phyloP scores from a whole-genome alignment of 2,888 invertebrate genomes.

The Apodemia zela region DNA sequence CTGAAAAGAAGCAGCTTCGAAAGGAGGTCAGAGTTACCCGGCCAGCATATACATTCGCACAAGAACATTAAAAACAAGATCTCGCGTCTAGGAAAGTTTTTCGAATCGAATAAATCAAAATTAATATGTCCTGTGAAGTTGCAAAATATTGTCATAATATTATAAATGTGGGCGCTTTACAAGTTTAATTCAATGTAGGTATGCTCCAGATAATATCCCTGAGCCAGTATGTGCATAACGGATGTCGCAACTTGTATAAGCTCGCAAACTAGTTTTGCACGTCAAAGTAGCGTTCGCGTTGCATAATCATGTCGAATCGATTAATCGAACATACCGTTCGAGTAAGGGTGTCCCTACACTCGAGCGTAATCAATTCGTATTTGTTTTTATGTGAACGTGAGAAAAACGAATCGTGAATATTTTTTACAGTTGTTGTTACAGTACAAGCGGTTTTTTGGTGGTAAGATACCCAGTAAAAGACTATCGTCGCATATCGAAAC shows the following conservation, averaged over 20 bases:
- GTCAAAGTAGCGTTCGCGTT: slow-evolving; percentile 30
- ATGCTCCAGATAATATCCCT: slow-evolving; percentile 13
- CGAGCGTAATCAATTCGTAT: slow-evolving; percentile 1
- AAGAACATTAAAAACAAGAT: background rate
- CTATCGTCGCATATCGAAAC: no score
- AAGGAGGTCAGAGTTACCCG: no score
- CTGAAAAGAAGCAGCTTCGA: no score
- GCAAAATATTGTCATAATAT: slow-evolving; percentile 1
- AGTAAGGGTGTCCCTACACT: slow-evolving; percentile 5
- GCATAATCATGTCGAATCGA: slow-evolving; percentile 29
- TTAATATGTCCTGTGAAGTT: background rate
- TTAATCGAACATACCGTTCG: slow-evolving; percentile 20
- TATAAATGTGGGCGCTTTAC: background rate
- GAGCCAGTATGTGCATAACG: slow-evolving; percentile 20
- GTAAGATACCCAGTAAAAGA: no score
- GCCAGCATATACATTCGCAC: background rate
- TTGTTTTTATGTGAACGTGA: background rate
- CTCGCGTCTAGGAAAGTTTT: background rate
- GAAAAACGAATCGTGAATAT: background rate
- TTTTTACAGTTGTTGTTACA: background rate
- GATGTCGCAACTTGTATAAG: slow-evolving; percentile 30
- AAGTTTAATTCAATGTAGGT: background rate
- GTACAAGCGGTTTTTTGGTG: background rate
- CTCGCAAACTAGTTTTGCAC: slow-evolving; percentile 30
- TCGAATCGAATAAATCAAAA: background rate